Conservation (phyloP, 2,113 vertebrate species). For the Eubucco bourcierii region DNA sequence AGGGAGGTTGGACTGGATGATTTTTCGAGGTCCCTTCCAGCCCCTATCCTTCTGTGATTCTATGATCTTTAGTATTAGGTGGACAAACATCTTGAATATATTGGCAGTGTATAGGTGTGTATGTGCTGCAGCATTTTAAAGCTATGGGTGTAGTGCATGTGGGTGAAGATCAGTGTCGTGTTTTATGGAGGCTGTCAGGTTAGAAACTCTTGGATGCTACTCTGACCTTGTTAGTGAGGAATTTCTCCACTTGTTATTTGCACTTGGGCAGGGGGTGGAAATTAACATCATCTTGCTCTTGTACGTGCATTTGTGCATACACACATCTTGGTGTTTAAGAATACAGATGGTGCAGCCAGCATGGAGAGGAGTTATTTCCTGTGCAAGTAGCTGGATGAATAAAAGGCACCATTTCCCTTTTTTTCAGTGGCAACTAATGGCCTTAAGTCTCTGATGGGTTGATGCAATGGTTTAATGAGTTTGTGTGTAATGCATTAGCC, state of each 20-base stretch:
- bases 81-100: not conserved
- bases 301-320: not conserved
- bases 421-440: not conserved
- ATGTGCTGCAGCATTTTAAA: not conserved
- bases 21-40: too few species aligned
- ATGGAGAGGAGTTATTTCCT: not conserved
- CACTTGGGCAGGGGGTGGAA: not conserved
- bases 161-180: not conserved
- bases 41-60: too few species aligned
- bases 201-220: not conserved
- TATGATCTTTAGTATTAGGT: not conserved
- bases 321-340: not conserved
- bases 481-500: not conserved
- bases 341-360: not conserved
- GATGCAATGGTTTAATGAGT: not conserved
- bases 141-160: not conserved
- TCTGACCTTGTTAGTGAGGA: not conserved
- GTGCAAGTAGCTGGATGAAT: not conserved
- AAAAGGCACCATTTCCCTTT: not conserved
- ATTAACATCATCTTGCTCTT: not conserved
- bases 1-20: too few species aligned
- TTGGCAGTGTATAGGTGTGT: rapidly evolving
- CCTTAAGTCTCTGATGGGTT: not conserved
- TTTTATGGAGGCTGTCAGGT: not conserved
- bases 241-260: not conserved